These are phyloP conservation scores for Heterotilapia buettikoferi DNA, from an alignment of 2,113 vertebrate species.

Conservation along the genomic window DNA sequence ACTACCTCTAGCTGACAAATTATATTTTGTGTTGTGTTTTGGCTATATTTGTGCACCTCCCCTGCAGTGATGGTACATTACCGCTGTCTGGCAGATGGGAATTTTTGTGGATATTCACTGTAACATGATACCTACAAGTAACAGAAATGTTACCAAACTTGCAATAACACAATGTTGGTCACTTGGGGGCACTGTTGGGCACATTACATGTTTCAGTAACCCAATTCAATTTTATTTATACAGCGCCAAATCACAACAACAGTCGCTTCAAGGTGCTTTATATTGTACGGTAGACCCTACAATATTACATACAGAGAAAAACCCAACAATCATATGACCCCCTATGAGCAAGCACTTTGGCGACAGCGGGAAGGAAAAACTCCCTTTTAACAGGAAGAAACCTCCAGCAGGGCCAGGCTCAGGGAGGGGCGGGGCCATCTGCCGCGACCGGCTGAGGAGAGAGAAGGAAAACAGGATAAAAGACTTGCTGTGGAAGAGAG, in stretches of 20 bases:
- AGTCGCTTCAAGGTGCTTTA: background rate
- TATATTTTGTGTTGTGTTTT: background rate
- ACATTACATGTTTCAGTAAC: background rate
- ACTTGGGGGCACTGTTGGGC: background rate
- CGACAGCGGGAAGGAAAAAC: background rate
- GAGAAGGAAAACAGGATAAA: background rate
- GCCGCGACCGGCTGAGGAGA: background rate
- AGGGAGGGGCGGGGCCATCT: background rate
- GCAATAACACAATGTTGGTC: background rate
- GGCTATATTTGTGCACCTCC: background rate
- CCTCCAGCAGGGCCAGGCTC: background rate
- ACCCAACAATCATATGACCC: background rate
- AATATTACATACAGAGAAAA: background rate
- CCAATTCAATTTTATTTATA: background rate
- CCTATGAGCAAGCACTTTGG: background rate
- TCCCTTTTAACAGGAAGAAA: background rate
- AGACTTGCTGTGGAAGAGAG: background rate
- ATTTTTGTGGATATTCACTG: background rate
- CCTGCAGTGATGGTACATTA: background rate
- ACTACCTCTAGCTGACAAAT: background rate
- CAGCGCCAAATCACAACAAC: background rate
- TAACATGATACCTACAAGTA: background rate
- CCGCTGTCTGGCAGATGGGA: background rate
- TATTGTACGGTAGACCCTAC: background rate
- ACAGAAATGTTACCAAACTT: background rate